Evolutionary conservation across 53 echinoderm and acorn worm genomes (phyloP), one percentile per base, ranked within the genome.

Genomic region (Astropecten irregularis): DNA sequence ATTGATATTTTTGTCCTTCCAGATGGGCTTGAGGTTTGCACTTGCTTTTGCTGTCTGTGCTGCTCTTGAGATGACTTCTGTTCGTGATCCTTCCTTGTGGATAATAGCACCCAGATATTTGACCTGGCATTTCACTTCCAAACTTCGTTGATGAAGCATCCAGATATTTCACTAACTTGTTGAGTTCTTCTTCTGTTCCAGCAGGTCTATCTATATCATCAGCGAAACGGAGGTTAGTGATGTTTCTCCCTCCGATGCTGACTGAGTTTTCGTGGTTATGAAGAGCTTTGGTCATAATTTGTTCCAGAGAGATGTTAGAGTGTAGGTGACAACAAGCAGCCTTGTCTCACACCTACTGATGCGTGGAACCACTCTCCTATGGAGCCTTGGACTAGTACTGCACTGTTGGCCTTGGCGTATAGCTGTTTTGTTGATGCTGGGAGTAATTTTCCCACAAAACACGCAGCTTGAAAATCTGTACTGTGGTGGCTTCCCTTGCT

Each of bases 271-370:
- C 18, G 44, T 81, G 63, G 4, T 70, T 52, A 59, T 69, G 58
- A 18, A 79, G 44, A 0, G 65, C 69, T 21, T 85, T 77, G 50
- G 5, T 58, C 89, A 89, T 89, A 10, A 84, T 84, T 37, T 9
- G 25, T 27, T 90, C 85, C 11, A 69, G 44, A 44, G 61, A 90
- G 4, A 90, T 62, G 71, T 90, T 90, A 53, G 85, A 57, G 7
- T 47, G 30, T 32, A 27, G 70, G 33, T 35, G 83, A 83, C 16
- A 83, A 51, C 2, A 83, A 49, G 25, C 83, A 83, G 20, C 83
- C 83, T 31, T 83, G 83, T 7, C 64, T 37, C 1, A 84, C 84
- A 8, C 71, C 69, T 8, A 84, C 70, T 52, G 84, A 36, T 30
- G 84, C 57, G 29, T 71, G 70, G 37, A 84, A 84, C 84, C 67